Evolutionary conservation across 2,888 invertebrate genomes (phyloP), one percentile per base, ranked within the genome.

Genomic region (Apomyelois bistriatella): DNA sequence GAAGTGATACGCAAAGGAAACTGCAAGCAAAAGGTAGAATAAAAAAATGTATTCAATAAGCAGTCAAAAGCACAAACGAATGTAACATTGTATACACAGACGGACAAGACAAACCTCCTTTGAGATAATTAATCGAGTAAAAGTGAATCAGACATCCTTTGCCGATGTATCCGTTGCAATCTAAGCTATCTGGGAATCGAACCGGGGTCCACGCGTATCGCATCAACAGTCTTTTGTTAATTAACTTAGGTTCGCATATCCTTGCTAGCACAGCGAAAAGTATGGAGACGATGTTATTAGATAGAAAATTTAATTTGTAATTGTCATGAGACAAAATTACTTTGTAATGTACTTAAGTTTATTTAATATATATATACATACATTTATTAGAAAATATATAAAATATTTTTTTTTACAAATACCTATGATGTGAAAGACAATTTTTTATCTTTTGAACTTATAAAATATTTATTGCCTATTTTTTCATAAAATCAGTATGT

Each of bases 241-340:
- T 89, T 87, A 89, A 85, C 85, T 79, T 79, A 76, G 67, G 70
- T 68, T 70, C 72, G 73, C 76, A 73, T 82, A 84, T 86, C 85
- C 86, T 82, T 61, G 67, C 61, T 59, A 53, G 76, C 56, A 79
- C 68, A 79, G 53, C 37, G 58, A 48, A 57, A 60, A 15, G 15
- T 47, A 10, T 32, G 7, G 32, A 32, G 32, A 10, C 8, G 32
- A 8, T 32, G 32, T 32, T 32, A 1, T 32, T 3, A 4, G 3
- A 8, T 32, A 4, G 5, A 22, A 22, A 22, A 5, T 22, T 22
- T 22, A 22, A 22, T 22, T 3, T 22, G 22, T 2, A 22, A 22
- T n/a, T 22, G 22, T 22, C 5, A 22, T 22, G 22, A 5, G n/a
- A n/a, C n/a, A n/a, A n/a, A n/a, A n/a, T n/a, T n/a, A n/a, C n/a